These are phyloP conservation scores for Trachemys scripta DNA, from an alignment of 2,113 vertebrate genomes.

Conservation along the genomic window DNA sequence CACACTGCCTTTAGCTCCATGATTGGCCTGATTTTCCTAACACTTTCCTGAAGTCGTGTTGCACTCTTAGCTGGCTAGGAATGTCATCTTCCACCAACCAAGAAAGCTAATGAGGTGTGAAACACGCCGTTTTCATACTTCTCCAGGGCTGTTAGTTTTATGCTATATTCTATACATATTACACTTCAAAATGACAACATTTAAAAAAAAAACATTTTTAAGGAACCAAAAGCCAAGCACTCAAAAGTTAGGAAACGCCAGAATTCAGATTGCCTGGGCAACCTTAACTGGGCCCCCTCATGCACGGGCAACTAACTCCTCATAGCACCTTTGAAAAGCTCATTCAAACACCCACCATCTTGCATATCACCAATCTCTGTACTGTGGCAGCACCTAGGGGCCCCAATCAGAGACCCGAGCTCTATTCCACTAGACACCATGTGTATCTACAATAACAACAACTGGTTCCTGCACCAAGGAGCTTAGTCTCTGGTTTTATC, in stretches of 20 bases:
- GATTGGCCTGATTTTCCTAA: not conserved
- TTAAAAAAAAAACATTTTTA: not conserved
- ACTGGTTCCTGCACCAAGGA: not conserved
- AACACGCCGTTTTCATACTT: not conserved
- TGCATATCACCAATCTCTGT: not conserved
- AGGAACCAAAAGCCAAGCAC: not conserved
- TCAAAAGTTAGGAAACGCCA: not conserved
- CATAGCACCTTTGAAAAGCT: not conserved
- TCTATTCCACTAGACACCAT: not conserved
- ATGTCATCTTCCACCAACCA: not conserved
- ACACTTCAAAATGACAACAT: not conserved
- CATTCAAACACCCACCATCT: not conserved
- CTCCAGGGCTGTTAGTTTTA: not conserved
- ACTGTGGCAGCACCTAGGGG: not conserved
- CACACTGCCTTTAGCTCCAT: not conserved
- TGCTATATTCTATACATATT: not conserved
- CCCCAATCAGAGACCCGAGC: not conserved
- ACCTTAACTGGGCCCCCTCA: not conserved
- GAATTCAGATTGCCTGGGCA: not conserved
- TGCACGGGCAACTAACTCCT: not conserved
- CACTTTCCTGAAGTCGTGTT: accelerated
- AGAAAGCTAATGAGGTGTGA: accelerated
- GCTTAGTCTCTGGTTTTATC: not conserved
- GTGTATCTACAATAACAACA: not conserved
- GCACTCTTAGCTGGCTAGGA: not conserved